Evolutionary conservation across 2,797 vertebrate species (phyloP).

Genomic region (Phoxinus dragarum): DNA sequence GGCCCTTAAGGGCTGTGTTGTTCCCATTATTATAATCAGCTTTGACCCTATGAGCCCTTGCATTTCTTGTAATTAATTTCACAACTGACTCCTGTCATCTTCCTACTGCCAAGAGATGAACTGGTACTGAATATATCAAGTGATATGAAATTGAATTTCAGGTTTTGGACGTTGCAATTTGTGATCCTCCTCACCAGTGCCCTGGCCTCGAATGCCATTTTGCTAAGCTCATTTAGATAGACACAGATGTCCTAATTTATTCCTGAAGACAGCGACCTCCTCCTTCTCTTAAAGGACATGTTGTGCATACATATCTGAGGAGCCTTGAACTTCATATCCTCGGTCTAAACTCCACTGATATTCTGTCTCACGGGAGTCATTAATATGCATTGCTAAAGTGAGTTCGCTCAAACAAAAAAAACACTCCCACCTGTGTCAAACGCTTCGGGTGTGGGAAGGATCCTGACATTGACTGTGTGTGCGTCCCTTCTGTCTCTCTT

Average conservation of each 20-base stretch:
- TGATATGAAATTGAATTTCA: slow-evolving; percentile 49
- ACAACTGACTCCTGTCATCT: slow-evolving; percentile 54
- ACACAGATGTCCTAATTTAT: slow-evolving; percentile 59
- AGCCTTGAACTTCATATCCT: slow-evolving; percentile 39
- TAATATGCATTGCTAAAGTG: slow-evolving; percentile 42
- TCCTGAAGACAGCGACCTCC: slow-evolving; percentile 29
- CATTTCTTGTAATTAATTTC: slow-evolving; percentile 56
- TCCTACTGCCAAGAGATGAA: slow-evolving; percentile 38
- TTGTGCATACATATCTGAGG: slow-evolving; percentile 47
- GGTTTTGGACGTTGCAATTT: slow-evolving; percentile 50
- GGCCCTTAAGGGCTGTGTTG: slow-evolving; percentile 22
- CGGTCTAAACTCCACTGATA: slow-evolving; percentile 18
- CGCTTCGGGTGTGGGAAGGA: slow-evolving; percentile 20
- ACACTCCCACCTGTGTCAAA: slow-evolving; percentile 10
- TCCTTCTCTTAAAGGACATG: slow-evolving; percentile 51
- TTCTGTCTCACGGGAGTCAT: background rate
- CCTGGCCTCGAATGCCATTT: slow-evolving; percentile 49
- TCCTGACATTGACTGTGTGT: slow-evolving; percentile 26
- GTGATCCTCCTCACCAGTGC: slow-evolving; percentile 26
- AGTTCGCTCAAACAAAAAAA: background rate
- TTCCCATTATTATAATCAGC: slow-evolving; percentile 43
- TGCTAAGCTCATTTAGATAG: slow-evolving; percentile 57
- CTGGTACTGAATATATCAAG: slow-evolving; percentile 46
- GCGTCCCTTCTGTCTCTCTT: background rate
- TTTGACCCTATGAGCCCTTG: slow-evolving; percentile 40